A percentile compares a stretch with the other conserved stretches of the same genome.
phyloP scores from a whole-genome alignment of 2,888 invertebrate genomes.

The Callosobruchus maculatus region DNA sequence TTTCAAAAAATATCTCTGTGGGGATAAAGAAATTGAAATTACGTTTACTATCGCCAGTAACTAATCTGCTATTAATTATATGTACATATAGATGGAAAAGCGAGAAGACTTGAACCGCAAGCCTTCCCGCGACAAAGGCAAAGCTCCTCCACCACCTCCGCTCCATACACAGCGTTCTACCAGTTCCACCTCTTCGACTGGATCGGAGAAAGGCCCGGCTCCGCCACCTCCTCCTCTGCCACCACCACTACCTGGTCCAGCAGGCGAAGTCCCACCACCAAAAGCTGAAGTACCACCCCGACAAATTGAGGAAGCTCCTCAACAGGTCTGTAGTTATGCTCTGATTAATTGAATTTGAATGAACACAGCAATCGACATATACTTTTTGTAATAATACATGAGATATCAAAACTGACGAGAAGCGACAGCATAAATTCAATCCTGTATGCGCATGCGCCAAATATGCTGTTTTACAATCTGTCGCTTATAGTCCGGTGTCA shows the following conservation, averaged over 20 bases:
- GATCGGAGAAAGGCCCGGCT: conserved; percentile 26
- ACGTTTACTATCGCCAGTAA: too few species aligned
- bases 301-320: not conserved
- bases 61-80: not conserved
- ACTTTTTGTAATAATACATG: too few species aligned
- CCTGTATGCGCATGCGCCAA: too few species aligned
- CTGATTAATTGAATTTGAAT: too few species aligned
- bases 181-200: conserved; percentile 21
- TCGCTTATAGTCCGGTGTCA: too few species aligned
- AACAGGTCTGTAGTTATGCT: not conserved
- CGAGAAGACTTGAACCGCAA: conserved; percentile 58
- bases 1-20: too few species aligned
- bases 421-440: too few species aligned
- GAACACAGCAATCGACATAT: too few species aligned
- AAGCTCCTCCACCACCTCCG: conserved; percentile 52
- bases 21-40: too few species aligned
- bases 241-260: conserved; percentile 13
- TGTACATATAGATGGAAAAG: conserved; percentile 59
- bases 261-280: conserved; percentile 2
- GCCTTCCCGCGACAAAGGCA: conserved; percentile 51
- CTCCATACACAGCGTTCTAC: conserved; percentile 31
- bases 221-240: conserved; percentile 26
- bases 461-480: too few species aligned
- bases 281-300: not conserved
- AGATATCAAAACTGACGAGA: too few species aligned